Base-by-base conservation (phyloP, 2,888 invertebrate genomes). In the Thera britannica region DNA sequence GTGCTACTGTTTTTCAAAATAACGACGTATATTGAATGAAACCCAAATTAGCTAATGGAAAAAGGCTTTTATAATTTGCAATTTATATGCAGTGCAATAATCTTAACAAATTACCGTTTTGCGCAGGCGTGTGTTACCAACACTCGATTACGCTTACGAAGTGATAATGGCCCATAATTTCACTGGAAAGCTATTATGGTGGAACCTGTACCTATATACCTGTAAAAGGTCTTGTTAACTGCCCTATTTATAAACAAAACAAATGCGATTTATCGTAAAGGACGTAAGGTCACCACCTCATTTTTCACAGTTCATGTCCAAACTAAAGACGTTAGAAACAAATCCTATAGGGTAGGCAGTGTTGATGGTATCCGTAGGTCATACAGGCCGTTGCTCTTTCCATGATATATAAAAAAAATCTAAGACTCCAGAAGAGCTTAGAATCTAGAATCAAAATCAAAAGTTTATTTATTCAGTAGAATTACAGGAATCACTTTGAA, bases 161-260 rank as follows among this genome's bases (percentile, higher is more conserved):
- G 68, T 73, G 72, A 76, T 79, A 76, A 80, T 81, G 66, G 71
- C 36, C 62, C 49, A 65, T 73, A 76, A 77, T 78, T 77, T 76
- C 59, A 58, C 71, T 55, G 64, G 66, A 63, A 67, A 52, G 35
- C 59, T 63, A 55, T 68, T 55, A 65, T 61, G 61, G 55, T 51
- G 44, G 12, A 51, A 66, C 48, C 54, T 12, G 8, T 54, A 44
- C 6, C 3, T 38, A 23, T 7, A 34, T 48, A 52, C 34, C 52
- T 34, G 9, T 52, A 57, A 52, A 58, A 51, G 11, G 48, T 23
- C 12, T 5, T 60, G 41, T 23, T 38, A 4, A 49, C 41, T 59
- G 46, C 3, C 38, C 23, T 63, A 48, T 48, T 55, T 62, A 35
- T 41, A 41, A 7, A 41, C 6, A 41, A 41, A 41, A 41, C 41